A percentile compares a stretch with the other conserved stretches of the same genome.
Conservation (phyloP, 2,888 invertebrate species). For the Diarsia rubi region DNA sequence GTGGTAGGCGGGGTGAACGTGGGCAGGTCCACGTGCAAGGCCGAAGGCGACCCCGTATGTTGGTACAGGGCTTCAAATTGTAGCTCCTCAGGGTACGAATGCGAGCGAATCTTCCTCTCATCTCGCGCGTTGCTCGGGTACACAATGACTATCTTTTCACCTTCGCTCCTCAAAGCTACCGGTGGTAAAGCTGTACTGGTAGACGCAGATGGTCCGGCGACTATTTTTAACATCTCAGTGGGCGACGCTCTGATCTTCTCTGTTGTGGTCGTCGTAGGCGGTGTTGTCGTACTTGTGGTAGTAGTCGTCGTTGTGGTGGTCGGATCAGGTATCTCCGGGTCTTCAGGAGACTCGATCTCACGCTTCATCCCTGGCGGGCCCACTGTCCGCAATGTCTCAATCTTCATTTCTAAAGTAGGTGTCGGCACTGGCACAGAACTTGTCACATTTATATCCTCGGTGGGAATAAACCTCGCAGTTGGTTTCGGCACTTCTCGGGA, state of each 20-base stretch:
- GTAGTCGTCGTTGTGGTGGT: slow-evolving; percentile 78
- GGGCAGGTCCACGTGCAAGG: slow-evolving; percentile 90
- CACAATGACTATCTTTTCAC: slow-evolving; percentile 88
- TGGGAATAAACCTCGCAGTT: slow-evolving; percentile 92
- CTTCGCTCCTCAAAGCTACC: slow-evolving; percentile 83
- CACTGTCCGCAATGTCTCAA: slow-evolving; percentile 83
- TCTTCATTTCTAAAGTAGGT: slow-evolving; percentile 89
- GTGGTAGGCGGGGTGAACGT: slow-evolving; percentile 89
- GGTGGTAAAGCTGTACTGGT: slow-evolving; percentile 87
- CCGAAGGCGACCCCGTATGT: slow-evolving; percentile 82
- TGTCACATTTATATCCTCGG: slow-evolving; percentile 83
- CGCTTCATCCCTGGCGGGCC: slow-evolving; percentile 87
- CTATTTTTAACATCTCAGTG: slow-evolving; percentile 83
- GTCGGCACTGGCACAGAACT: slow-evolving; percentile 85
- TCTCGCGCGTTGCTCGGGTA: slow-evolving; percentile 89
- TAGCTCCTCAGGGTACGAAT: slow-evolving; percentile 88
- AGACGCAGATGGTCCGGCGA: slow-evolving; percentile 79
- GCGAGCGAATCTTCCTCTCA: slow-evolving; percentile 87
- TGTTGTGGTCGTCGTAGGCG: slow-evolving; percentile 76
- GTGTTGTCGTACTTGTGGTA: slow-evolving; percentile 70
- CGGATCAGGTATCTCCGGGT: slow-evolving; percentile 81
- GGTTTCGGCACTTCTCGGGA: slow-evolving; percentile 85
- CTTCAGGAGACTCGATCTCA: slow-evolving; percentile 83
- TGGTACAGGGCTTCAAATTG: slow-evolving; percentile 88
- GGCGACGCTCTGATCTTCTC: slow-evolving; percentile 80